Base-by-base conservation (phyloP, 2,888 invertebrate species). In the Chloromyia formosa region DNA sequence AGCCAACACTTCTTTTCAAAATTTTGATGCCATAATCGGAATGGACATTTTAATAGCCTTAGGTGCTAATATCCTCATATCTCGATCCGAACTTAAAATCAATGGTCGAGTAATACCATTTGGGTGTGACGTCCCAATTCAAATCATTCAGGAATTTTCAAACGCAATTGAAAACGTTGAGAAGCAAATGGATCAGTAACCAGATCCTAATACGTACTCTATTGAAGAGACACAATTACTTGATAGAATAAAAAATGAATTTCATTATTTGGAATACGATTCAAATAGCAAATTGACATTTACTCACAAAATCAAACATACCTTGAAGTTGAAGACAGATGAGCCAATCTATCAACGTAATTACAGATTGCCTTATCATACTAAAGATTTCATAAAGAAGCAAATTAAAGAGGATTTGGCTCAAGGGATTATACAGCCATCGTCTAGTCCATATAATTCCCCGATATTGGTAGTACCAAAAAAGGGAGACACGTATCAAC, bases 401-500 rank as follows among this genome's bases (percentile, higher is more conserved):
- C 61, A 27, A 27, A 61, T 61, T 35, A 22, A 27, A 58, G 58
- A 22, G 14, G 58, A 58, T 61, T 61, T 61, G 61, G 61, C 35
- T 9, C 42, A 42, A 42, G 42, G 42, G 58, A n/a, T n/a, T n/a
- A n/a, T n/a, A n/a, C n/a, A n/a, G n/a, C n/a, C n/a, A n/a, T n/a
- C n/a, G n/a, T n/a, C n/a, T n/a, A n/a, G n/a, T n/a, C n/a, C n/a
- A n/a, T n/a, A n/a, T n/a, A n/a, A n/a, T n/a, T n/a, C n/a, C 58
- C 58, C 7, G 22, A n/a, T 58, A 58, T 22, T 58, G 22, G 58
- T 61, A n/a, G 61, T 61, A 4, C 61, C 9, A 10, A 27, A 61
- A 27, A 61, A 61, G 35, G 9, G 22, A 27, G 22, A 27, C 7
- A 61, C 61, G 14, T 61, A 61, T 27, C 61, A 35, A 27, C n/a